phyloP scores from a whole-genome alignment of 2,113 vertebrate genomes.

The Tragelaphus scriptus region DNA sequence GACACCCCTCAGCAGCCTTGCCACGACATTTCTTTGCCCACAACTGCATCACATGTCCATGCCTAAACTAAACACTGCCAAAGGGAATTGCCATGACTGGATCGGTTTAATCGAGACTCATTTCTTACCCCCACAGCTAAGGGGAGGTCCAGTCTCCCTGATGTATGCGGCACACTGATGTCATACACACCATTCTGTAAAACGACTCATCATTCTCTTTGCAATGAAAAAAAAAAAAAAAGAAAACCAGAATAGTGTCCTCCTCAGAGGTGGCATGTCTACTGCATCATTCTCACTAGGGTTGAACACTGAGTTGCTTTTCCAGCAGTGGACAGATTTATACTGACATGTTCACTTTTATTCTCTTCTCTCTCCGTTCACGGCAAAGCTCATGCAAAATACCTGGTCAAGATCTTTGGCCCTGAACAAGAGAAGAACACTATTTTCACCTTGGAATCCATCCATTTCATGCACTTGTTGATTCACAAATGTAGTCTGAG shows the following conservation, averaged over 20 bases:
- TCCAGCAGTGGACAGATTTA: background rate
- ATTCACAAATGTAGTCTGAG: background rate
- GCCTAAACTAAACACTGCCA: background rate
- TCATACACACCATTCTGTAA: background rate
- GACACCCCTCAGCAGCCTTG: background rate
- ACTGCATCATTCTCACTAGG: accelerated
- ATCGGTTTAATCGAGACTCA: background rate
- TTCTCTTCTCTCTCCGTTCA: background rate
- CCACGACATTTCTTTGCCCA: background rate
- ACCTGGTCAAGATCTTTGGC: background rate
- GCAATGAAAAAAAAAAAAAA: background rate
- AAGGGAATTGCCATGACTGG: background rate
- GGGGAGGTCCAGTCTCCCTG: background rate
- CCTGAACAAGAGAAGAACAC: background rate
- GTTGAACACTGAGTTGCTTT: background rate
- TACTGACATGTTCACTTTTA: background rate
- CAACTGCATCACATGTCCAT: background rate
- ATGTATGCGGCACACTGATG: background rate
- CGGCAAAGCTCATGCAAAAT: background rate
- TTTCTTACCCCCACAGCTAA: background rate
- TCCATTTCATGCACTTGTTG: background rate
- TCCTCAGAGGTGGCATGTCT: background rate
- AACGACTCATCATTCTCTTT: background rate
- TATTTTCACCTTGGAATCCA: background rate
- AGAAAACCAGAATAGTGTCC: accelerated